A percentile compares a stretch with the other conserved stretches of the same genome.
phyloP scores from a whole-genome alignment of 1,140 invertebrate genomes.

The Protaetia brevitarsis region DNA sequence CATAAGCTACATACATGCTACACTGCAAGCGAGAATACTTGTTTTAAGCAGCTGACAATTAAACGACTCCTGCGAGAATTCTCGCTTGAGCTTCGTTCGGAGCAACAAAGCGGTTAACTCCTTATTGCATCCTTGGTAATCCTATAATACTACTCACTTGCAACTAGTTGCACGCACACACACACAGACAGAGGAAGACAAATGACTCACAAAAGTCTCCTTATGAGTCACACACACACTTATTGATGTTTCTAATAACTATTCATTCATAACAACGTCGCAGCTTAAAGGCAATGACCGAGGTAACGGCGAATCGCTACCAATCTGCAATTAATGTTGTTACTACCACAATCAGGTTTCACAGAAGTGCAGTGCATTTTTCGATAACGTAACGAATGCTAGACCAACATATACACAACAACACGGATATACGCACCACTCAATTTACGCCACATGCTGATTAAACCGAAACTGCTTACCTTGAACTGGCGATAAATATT shows the following conservation, averaged over 20 bases:
- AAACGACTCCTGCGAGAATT: too few relatives aligned
- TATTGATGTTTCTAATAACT: constrained; percentile 38
- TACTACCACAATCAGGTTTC: constrained; percentile 22
- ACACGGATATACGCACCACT: not conserved
- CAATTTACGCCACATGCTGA: constrained; percentile 22
- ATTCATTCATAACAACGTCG: constrained; percentile 24
- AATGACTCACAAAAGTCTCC: constrained; percentile 41
- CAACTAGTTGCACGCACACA: not conserved
- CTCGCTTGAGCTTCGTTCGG: too few relatives aligned
- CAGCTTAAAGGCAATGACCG: constrained; percentile 23
- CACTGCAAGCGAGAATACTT: too few relatives aligned
- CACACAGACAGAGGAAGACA: constrained; percentile 6
- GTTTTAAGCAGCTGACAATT: too few relatives aligned
- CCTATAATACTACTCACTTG: not conserved
- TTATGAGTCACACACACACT: constrained; percentile 44
- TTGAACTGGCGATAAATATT: constrained; percentile 25
- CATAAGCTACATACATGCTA: too few relatives aligned
- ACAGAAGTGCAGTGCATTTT: constrained; percentile 27
- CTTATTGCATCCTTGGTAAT: too few relatives aligned
- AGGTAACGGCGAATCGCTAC: constrained; percentile 17
- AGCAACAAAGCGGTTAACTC: too few relatives aligned
- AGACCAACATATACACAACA: not conserved
- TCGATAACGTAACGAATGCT: constrained; percentile 21
- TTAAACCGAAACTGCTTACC: constrained; percentile 22
- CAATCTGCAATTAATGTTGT: constrained; percentile 9